Percentiles rank a stretch among this genome's conserved stretches.
Evolutionary conservation across 2,113 vertebrate genomes (phyloP).

Genomic region (Pedionomus torquatus): DNA sequence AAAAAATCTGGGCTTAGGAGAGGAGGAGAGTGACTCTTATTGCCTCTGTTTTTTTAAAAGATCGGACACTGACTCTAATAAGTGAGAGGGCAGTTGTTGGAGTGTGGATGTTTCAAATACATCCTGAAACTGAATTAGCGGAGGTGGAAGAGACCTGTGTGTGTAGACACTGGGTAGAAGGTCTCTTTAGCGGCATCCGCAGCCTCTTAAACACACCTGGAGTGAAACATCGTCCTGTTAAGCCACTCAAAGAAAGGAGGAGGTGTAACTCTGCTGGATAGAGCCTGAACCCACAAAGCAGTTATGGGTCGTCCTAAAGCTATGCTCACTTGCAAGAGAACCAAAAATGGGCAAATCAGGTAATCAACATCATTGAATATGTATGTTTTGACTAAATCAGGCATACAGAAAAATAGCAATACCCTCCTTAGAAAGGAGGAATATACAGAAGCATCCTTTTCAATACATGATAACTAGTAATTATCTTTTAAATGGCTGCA

Average conservation of each 20-base stretch:
- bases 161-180: not conserved
- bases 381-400: not conserved
- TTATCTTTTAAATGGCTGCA: not conserved
- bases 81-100: not conserved
- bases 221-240: not conserved
- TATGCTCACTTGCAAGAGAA: not conserved
- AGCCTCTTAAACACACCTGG: not conserved
- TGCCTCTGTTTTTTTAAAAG: not conserved
- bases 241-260: not conserved
- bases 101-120: not conserved
- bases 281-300: not conserved
- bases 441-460: not conserved
- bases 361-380: not conserved
- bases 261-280: not conserved
- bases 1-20: not conserved
- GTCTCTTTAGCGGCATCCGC: not conserved
- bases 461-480: not conserved
- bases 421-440: not conserved
- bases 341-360: not conserved
- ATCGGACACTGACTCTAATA: not conserved
- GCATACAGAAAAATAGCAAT: not conserved
- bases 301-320: not conserved
- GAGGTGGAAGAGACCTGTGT: not conserved
- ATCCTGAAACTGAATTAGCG: not conserved
- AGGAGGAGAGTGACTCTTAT: not conserved